Evolutionary conservation across 2,113 vertebrate genomes (phyloP).

Genomic region (Ammodytes dubius): DNA sequence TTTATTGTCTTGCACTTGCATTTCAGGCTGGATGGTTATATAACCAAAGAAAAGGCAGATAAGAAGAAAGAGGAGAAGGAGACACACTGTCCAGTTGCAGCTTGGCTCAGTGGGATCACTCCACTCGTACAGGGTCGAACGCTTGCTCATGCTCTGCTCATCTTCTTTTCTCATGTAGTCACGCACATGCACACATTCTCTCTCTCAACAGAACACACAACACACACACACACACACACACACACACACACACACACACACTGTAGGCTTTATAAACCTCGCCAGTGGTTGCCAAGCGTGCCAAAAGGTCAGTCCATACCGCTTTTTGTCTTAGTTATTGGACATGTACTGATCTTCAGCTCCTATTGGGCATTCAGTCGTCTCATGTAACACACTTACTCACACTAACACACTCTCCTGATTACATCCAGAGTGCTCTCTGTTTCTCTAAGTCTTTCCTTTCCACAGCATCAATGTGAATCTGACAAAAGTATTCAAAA

Average conservation of each 20-base stretch:
- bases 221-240: constrained; percentile 3
- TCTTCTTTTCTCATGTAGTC: constrained; percentile 43
- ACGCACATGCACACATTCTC: constrained; percentile 24
- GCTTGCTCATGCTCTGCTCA: constrained; percentile 14
- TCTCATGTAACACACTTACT: constrained; percentile 15
- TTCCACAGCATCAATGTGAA: constrained; percentile 65
- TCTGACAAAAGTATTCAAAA: constrained; percentile 62
- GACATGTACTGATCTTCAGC: constrained; percentile 32
- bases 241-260: constrained; percentile 4
- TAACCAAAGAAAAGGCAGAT: constrained; percentile 23
- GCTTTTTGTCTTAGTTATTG: constrained; percentile 23
- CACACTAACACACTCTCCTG: constrained; percentile 25
- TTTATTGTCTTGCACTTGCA: background rate
- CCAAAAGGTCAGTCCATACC: constrained; percentile 20
- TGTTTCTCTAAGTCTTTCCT: constrained; percentile 57
- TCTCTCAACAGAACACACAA: no score
- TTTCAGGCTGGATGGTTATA: constrained; percentile 22
- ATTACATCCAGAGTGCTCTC: constrained; percentile 50
- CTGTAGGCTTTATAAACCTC: constrained; percentile 27
- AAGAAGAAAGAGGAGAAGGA: constrained; percentile 22
- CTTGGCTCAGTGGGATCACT: constrained; percentile 30
- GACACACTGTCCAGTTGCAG: constrained; percentile 34
- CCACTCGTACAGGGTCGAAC: constrained; percentile 38
- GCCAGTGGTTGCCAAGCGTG: constrained; percentile 31
- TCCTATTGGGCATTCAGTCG: constrained; percentile 18